These are phyloP conservation scores for Trematocara zebra DNA, from an alignment of 2,113 vertebrate genomes.

Conservation along the genomic window DNA sequence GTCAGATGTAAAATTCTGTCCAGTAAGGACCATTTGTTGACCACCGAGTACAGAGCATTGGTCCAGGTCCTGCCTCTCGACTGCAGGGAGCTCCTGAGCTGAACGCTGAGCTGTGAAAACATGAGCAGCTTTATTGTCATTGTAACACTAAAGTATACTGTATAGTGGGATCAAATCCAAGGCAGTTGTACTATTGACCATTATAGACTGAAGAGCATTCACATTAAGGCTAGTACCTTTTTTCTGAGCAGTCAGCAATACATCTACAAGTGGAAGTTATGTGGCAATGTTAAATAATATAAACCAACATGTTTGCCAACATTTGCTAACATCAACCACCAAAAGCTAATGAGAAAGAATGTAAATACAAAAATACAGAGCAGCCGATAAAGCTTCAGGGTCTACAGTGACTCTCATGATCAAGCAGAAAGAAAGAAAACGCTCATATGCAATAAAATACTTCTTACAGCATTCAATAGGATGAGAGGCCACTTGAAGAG, in stretches of 20 bases:
- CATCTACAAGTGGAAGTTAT: background rate
- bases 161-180: background rate
- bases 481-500: constrained; percentile 86
- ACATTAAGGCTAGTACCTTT: background rate
- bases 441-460: background rate
- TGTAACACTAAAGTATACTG: background rate
- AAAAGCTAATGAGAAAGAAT: background rate
- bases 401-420: background rate
- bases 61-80: constrained; percentile 86
- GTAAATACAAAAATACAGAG: background rate
- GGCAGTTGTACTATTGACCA: rapidly evolving
- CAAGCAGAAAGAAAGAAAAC: background rate
- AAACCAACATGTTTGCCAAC: background rate
- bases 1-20: constrained; percentile 91
- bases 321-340: background rate
- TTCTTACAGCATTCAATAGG: constrained; percentile 96
- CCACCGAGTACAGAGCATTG: constrained; percentile 87
- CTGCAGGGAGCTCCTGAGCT: constrained; percentile 87
- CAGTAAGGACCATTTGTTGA: constrained; percentile 90
- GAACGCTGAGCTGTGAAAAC: constrained; percentile 87
- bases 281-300: rapidly evolving
- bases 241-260: background rate
- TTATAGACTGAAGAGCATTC: rapidly evolving
- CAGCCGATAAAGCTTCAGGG: rapidly evolving
- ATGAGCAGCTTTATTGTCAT: background rate